These are phyloP conservation scores for Wiebesia pumilae DNA, from an alignment of 1,140 invertebrate genomes.

Conservation along the genomic window DNA sequence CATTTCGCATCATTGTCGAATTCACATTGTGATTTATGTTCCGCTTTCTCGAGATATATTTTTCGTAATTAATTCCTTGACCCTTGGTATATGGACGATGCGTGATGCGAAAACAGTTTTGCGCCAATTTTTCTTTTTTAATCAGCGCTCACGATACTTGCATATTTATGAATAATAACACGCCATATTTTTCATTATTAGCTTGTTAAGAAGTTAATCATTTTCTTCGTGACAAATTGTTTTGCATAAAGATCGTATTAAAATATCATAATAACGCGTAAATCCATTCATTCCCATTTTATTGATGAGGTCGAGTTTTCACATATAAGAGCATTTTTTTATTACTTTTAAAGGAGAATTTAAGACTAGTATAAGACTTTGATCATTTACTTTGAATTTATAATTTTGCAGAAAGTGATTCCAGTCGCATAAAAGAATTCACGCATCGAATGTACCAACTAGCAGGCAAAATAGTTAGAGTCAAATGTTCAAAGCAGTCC, in stretches of 20 bases:
- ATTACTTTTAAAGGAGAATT: not conserved
- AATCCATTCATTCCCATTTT: not conserved
- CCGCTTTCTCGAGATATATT: not conserved
- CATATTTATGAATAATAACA: not conserved
- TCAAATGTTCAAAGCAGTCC: too few relatives aligned
- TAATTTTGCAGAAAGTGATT: too few relatives aligned
- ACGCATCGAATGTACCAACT: too few relatives aligned
- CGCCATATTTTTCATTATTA: conserved; percentile 26
- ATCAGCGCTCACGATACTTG: conserved; percentile 10
- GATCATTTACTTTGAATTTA: not conserved
- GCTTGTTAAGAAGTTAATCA: conserved; percentile 14
- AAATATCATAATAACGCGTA: not conserved
- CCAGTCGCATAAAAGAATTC: too few relatives aligned
- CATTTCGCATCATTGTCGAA: not conserved
- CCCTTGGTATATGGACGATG: too few relatives aligned
- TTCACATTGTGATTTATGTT: conserved; percentile 22
- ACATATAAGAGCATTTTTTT: not conserved
- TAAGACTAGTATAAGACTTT: not conserved
- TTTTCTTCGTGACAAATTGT: conserved; percentile 2
- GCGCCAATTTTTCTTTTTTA: too few relatives aligned
- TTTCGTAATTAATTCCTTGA: too few relatives aligned
- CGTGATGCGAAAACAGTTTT: too few relatives aligned
- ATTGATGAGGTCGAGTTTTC: not conserved
- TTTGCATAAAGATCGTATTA: not conserved
- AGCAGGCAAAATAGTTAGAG: too few relatives aligned